Conservation (phyloP, 2,113 vertebrate genomes). For the Apteryx owenii region DNA sequence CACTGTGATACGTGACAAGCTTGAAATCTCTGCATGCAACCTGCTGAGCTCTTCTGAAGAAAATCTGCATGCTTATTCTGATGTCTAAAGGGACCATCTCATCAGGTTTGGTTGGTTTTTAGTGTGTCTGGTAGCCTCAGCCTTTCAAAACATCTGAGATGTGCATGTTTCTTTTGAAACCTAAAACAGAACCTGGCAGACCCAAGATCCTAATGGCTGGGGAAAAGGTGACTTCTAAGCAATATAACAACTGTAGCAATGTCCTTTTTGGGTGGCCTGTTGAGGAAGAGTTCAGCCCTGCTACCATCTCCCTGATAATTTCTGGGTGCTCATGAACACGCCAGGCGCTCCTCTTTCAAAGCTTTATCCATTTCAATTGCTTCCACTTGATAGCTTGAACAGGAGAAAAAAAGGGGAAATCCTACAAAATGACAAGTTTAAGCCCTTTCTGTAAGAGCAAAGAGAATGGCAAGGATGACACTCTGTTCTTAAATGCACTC, state of each 20-base stretch:
- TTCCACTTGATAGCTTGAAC: not conserved
- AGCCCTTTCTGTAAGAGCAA: not conserved
- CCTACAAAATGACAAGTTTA: not conserved
- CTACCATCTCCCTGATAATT: not conserved
- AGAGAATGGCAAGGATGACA: not conserved
- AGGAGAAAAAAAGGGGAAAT: not conserved
- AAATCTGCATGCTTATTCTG: not conserved
- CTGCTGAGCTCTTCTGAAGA: not conserved
- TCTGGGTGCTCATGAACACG: not conserved
- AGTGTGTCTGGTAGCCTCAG: too few relatives aligned
- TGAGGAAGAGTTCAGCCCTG: not conserved
- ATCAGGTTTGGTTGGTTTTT: not conserved
- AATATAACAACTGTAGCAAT: not conserved
- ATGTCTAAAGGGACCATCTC: not conserved
- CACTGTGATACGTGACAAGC: rapidly evolving
- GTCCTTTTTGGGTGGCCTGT: not conserved
- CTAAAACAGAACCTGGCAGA: not conserved
- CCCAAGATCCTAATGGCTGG: not conserved
- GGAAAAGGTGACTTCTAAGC: not conserved
- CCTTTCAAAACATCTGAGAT: not conserved
- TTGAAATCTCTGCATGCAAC: not conserved
- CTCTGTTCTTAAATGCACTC: not conserved
- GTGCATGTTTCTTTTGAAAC: not conserved
- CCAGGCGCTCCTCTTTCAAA: not conserved
- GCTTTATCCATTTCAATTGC: not conserved